Evolutionary conservation across 2,888 invertebrate species (phyloP).

Genomic region (Charanyca ferruginea): DNA sequence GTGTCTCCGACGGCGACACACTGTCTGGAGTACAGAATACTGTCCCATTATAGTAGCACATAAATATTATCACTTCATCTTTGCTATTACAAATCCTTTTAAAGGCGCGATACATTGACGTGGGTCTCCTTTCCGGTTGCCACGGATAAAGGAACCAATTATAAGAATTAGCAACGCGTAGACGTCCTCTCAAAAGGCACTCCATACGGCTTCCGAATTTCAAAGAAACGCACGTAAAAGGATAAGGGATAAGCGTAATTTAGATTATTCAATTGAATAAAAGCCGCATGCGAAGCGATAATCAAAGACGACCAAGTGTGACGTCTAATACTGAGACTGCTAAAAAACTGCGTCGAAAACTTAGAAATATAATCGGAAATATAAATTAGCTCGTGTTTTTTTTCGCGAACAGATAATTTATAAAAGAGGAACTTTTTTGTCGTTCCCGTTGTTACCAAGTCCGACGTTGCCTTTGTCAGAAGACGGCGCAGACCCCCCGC

Average conservation of each 20-base stretch:
- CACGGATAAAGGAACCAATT: conserved; percentile 86
- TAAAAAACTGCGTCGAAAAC: conserved; percentile 57
- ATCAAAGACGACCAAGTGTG: conserved; percentile 64
- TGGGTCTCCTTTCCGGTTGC: conserved; percentile 88
- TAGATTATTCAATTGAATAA: conserved; percentile 72
- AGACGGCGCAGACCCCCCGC: conserved; percentile 76
- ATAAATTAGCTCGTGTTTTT: conserved; percentile 65
- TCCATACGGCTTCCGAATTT: conserved; percentile 87
- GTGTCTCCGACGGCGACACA: conserved; percentile 77
- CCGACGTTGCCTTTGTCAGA: conserved; percentile 80
- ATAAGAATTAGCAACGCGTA: conserved; percentile 82
- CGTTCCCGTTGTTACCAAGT: conserved; percentile 65
- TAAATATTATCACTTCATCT: conserved; percentile 80
- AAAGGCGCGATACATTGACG: conserved; percentile 81
- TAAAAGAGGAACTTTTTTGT: conserved; percentile 72
- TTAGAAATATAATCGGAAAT: conserved; percentile 55
- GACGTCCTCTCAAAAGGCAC: conserved; percentile 75
- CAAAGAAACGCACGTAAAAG: conserved; percentile 81
- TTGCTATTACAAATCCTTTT: conserved; percentile 86
- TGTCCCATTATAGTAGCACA: conserved; percentile 72
- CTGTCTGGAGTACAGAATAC: conserved; percentile 81
- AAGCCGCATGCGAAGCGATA: conserved; percentile 60
- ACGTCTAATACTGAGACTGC: conserved; percentile 46
- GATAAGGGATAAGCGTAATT: conserved; percentile 84
- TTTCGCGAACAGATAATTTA: conserved; percentile 70